Base-by-base conservation (phyloP, 2,797 vertebrate species). In the Macrochelys suwanniensis region DNA sequence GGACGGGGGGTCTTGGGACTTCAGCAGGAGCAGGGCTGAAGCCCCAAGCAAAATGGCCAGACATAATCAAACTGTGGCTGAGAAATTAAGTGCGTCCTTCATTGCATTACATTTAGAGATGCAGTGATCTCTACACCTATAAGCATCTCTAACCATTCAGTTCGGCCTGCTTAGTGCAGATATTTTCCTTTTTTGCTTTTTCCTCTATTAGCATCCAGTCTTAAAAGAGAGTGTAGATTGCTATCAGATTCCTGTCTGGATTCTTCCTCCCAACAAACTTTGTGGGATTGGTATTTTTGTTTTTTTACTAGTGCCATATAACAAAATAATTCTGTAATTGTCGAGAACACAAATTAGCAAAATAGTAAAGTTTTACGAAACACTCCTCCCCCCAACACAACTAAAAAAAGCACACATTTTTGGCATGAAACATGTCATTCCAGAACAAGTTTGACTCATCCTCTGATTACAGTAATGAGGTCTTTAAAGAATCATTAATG, bases 381-480 rank as follows among this genome's bases (percentile, higher is more conserved):
- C 49, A 87, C 47, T 10, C 65, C 84, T 57, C 85, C 53, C 53
- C 57, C 89, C 65, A 87, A 97, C 95, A 96, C 95, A 95, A 94
- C 97, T 97, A 92, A 96, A 97, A 71, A 93, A 94, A 33, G 77
- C 33, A 15, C 78, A 78, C 59, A 87, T n/a, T 88, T 96, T 85
- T 28, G 17, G 92, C 65, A 61, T 71, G 47, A 82, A 94, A 89
- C 93, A 26, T 0, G 6, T 59, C 45, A 21, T 80, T 94, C 90
- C 94, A 87, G 93, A 94, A 93, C 78, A 95, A 87, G 94, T 56
- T 87, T 97, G 94, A 97, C 89, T 96, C 95, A 94, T 95, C 90
- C 92, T 83, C 85, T 83, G 37, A 25, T 78, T 94, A 87, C 78
- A 94, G n/a, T 59, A 94, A 95, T 9, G 90, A 89, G 82, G 82